Conservation (phyloP, 2,888 invertebrate genomes). For the Erebia ligea region DNA sequence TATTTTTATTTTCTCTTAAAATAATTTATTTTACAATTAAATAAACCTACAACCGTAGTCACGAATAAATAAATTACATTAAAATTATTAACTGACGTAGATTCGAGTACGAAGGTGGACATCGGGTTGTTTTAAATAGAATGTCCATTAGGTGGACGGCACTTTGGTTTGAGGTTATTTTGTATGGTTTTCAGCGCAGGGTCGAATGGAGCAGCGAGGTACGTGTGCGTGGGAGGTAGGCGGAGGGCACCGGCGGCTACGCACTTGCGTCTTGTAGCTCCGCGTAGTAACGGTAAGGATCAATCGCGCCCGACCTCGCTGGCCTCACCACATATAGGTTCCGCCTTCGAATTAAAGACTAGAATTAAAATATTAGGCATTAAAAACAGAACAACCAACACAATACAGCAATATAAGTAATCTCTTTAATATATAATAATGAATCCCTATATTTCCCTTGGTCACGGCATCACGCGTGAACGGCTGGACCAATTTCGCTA, state of each 20-base stretch:
- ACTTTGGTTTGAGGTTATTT: constrained; percentile 79
- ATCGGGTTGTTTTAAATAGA: constrained; percentile 62
- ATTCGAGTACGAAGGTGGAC: constrained; percentile 68
- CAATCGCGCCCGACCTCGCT: constrained; percentile 78
- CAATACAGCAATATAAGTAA: not conserved
- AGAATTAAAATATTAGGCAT: constrained; percentile 73
- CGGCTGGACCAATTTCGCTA: too few relatives aligned
- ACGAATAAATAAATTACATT: constrained; percentile 81
- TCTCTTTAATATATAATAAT: too few relatives aligned
- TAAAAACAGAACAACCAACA: constrained; percentile 41
- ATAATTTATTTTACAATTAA: constrained; percentile 72
- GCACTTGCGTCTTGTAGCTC: constrained; percentile 61
- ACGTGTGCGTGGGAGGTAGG: constrained; percentile 30
- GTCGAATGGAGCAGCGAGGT: constrained; percentile 42
- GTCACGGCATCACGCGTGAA: too few relatives aligned
- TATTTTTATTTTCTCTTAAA: constrained; percentile 64
- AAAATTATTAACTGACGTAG: constrained; percentile 81
- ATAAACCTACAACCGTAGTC: constrained; percentile 70
- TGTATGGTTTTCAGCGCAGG: constrained; percentile 55
- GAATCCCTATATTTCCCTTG: too few relatives aligned
- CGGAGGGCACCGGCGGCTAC: constrained; percentile 47
- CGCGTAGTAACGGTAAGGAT: constrained; percentile 84
- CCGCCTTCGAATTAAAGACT: constrained; percentile 84
- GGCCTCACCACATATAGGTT: constrained; percentile 85
- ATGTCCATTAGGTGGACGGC: constrained; percentile 64